Percentiles rank a stretch among this genome's conserved stretches.
phyloP scores from a whole-genome alignment of 2,113 vertebrate species.

The Larimichthys crocea region DNA sequence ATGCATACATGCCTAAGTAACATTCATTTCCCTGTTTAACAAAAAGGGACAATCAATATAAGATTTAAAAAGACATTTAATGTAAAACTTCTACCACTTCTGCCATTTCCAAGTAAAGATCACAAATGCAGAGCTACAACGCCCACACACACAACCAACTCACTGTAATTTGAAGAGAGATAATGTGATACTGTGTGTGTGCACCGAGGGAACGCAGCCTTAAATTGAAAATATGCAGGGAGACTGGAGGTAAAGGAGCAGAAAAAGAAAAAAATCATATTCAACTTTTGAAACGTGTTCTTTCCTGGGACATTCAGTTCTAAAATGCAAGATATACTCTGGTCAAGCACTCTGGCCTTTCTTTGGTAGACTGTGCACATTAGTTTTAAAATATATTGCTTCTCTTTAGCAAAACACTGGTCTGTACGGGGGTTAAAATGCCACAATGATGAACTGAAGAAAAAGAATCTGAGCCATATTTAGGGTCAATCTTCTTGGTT shows the following conservation, averaged over 20 bases:
- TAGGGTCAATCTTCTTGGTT: conserved; percentile 36
- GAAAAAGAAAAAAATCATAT: conserved; percentile 11
- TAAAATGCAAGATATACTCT: conserved; percentile 3
- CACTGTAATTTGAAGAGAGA: conserved; percentile 5
- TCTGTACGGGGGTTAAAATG: conserved; percentile 9
- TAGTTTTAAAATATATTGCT: not conserved
- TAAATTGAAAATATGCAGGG: conserved; percentile 26
- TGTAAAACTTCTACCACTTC: conserved; percentile 7
- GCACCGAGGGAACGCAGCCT: conserved; percentile 4
- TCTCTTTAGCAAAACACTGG: not conserved
- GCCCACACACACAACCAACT: not conserved
- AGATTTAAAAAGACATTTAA: not conserved
- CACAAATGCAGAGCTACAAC: conserved; percentile 7
- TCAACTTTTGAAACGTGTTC: conserved; percentile 6
- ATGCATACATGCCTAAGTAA: conserved; percentile 1
- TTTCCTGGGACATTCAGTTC: not conserved
- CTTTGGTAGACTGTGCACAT: not conserved
- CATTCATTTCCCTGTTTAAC: not conserved
- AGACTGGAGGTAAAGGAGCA: not conserved
- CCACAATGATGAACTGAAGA: conserved; percentile 20
- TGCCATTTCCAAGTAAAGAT: conserved; percentile 8
- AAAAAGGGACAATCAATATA: not conserved
- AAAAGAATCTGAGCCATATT: conserved; percentile 22
- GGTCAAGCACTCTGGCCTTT: not conserved
- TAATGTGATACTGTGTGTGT: not conserved